phyloP scores from a whole-genome alignment of 2,888 invertebrate genomes.

The Deilephila elpenor region DNA sequence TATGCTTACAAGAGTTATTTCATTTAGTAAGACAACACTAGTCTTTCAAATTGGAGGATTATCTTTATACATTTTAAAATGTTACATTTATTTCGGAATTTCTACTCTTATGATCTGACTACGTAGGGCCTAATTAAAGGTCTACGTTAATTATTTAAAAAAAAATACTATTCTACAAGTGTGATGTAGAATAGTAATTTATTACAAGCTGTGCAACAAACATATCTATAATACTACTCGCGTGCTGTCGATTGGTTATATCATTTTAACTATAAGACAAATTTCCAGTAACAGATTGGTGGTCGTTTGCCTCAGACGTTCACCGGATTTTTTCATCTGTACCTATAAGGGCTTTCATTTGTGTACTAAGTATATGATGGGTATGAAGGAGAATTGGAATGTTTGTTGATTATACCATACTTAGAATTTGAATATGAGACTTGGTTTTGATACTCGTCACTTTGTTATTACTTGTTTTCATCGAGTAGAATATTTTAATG shows the following conservation, averaged over 20 bases:
- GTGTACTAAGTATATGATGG: conserved; percentile 10
- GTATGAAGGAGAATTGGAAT: neutral
- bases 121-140: neutral
- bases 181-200: neutral
- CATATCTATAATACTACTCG: conserved; percentile 18
- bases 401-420: conserved; percentile 2
- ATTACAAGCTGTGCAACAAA: neutral
- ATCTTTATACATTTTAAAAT: neutral
- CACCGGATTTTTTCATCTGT: conserved; percentile 5
- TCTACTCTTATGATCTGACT: neutral
- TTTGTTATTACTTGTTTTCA: conserved; percentile 9
- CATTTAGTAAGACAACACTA: neutral
- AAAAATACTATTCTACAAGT: neutral
- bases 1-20: neutral
- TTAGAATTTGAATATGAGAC: conserved; percentile 3
- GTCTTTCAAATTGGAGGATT: neutral
- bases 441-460: conserved; percentile 8
- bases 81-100: neutral
- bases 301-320: conserved; percentile 15
- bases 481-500: neutral
- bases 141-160: neutral
- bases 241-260: conserved; percentile 8
- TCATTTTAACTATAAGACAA: conserved; percentile 10
- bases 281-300: neutral
- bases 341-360: conserved; percentile 25